Conservation (phyloP, 2,888 invertebrate genomes). For the Cerastis rubricosa region DNA sequence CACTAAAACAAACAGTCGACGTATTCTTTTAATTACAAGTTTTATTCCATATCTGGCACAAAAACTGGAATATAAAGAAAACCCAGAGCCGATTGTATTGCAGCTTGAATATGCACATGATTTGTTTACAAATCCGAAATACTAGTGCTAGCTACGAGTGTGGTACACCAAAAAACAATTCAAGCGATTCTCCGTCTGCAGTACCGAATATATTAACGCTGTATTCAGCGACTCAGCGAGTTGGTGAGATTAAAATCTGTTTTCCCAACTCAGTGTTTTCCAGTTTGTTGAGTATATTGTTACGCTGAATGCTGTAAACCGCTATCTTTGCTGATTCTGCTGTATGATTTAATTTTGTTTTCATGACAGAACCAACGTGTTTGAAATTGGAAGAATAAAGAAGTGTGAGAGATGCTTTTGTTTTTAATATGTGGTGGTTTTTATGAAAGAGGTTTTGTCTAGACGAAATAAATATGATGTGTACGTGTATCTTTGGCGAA, state of each 20-base stretch:
- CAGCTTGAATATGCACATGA: constrained; percentile 13
- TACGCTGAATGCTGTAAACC: constrained; percentile 42
- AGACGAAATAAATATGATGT: not conserved
- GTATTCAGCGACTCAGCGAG: constrained; percentile 48
- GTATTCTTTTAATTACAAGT: not conserved
- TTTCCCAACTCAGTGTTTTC: constrained; percentile 53
- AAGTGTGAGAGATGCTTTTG: constrained; percentile 8
- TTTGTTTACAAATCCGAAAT: constrained; percentile 38
- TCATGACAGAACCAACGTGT: constrained; percentile 38
- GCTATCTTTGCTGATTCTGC: constrained; percentile 52
- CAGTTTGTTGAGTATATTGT: constrained; percentile 55
- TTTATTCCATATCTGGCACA: not conserved
- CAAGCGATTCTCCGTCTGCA: constrained; percentile 32
- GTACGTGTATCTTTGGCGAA: not conserved
- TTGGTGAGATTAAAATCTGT: constrained; percentile 59
- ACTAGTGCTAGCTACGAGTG: constrained; percentile 24
- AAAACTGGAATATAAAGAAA: not conserved
- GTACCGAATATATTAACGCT: constrained; percentile 53
- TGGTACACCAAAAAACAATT: constrained; percentile 39
- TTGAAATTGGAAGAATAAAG: constrained; percentile 40
- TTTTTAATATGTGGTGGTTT: constrained; percentile 26
- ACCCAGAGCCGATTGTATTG: not conserved
- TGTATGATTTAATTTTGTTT: constrained; percentile 48
- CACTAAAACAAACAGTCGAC: too few relatives aligned
- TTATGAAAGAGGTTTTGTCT: constrained; percentile 25